These are phyloP conservation scores for Pachydiplax longipennis DNA, from an alignment of 2,888 invertebrate species.

Conservation along the genomic window DNA sequence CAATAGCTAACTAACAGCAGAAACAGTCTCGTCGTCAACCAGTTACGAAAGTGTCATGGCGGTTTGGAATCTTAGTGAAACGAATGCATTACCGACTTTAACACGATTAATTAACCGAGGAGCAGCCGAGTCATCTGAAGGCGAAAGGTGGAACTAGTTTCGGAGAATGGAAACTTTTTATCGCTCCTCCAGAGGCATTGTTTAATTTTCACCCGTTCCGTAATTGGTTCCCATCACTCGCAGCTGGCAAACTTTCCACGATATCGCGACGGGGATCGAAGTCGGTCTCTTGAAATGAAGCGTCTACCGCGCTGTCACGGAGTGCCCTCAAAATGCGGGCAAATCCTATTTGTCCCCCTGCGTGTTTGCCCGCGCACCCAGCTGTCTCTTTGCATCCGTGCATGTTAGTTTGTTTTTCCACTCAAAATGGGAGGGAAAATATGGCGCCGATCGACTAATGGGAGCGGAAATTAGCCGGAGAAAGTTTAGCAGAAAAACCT, in stretches of 20 bases:
- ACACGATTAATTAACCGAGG: background rate
- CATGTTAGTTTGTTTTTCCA: background rate
- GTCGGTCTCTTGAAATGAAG: background rate
- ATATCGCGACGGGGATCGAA: no score
- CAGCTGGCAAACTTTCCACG: background rate
- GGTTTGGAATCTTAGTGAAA: background rate
- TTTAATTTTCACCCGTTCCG: background rate
- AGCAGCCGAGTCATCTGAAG: background rate
- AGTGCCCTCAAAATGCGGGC: background rate
- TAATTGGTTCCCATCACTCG: background rate
- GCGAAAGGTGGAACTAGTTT: background rate
- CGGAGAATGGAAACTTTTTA: background rate
- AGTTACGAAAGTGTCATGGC: no score
- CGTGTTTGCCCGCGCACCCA: background rate
- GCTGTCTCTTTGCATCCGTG: background rate
- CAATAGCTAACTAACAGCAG: no score
- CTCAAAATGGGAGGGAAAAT: background rate
- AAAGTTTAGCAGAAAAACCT: background rate
- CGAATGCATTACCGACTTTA: background rate
- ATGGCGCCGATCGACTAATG: background rate
- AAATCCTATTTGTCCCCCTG: background rate
- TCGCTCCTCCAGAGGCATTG: background rate
- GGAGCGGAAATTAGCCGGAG: background rate
- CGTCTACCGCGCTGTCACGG: background rate
- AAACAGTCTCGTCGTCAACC: no score